Conservation (phyloP, 2,888 invertebrate genomes). For the Prostheceraeus crozeri region DNA sequence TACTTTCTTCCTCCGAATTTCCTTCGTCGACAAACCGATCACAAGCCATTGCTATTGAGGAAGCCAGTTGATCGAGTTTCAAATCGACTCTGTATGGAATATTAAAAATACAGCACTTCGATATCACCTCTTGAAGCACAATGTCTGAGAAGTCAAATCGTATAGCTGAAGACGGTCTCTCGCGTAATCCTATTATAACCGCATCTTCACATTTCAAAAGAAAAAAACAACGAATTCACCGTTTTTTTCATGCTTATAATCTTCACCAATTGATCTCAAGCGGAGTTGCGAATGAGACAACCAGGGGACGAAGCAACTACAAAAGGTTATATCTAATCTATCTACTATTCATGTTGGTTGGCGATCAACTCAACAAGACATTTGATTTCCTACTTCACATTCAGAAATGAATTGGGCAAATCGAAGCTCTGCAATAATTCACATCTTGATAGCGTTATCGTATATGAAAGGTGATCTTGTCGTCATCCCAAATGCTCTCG, state of each 20-base stretch:
- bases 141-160: constrained; percentile 3
- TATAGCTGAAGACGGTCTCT: background rate
- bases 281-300: constrained; percentile 13
- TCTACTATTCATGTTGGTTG: background rate
- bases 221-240: background rate
- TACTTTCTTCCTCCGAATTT: background rate
- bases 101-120: constrained; percentile 7
- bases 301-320: constrained; percentile 11
- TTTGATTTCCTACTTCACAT: constrained; percentile 4
- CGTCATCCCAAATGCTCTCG: constrained; percentile 19
- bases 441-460: constrained; percentile 26
- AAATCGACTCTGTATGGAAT: background rate
- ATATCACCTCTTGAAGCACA: background rate
- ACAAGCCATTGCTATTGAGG: constrained; percentile 12
- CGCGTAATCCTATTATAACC: background rate
- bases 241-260: constrained; percentile 2
- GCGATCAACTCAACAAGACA: background rate
- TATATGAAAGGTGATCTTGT: constrained; percentile 29
- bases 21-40: background rate
- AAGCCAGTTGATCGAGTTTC: constrained; percentile 1
- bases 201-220: background rate
- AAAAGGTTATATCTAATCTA: constrained; percentile 25
- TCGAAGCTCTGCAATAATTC: constrained; percentile 11
- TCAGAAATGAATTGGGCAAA: constrained; percentile 21
- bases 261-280: constrained; percentile 9